Percentiles rank a stretch among this genome's conserved stretches.
phyloP scores from a whole-genome alignment of 2,888 invertebrate genomes.

The Polyommatus icarus region DNA sequence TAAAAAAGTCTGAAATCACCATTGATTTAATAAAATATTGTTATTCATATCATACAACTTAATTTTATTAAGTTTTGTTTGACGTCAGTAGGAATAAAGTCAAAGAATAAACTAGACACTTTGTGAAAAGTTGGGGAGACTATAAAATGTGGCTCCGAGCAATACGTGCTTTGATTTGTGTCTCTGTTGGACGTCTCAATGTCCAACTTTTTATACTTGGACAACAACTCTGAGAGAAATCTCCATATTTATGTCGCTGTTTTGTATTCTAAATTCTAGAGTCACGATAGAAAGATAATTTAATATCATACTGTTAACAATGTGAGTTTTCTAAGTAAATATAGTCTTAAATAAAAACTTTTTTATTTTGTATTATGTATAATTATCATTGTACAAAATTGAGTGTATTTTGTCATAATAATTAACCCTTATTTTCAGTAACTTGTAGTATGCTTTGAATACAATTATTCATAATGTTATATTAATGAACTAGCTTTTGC shows the following conservation, averaged over 20 bases:
- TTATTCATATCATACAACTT: not conserved
- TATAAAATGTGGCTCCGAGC: constrained; percentile 7
- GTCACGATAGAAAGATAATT: not conserved
- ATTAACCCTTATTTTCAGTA: too few species aligned
- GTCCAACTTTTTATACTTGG: constrained; percentile 9
- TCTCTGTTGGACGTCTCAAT: not conserved
- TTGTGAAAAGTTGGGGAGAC: constrained; percentile 1
- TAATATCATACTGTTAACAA: too few species aligned
- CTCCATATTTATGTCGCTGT: constrained; percentile 19
- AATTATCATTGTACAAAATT: not conserved
- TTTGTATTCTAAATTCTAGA: not conserved
- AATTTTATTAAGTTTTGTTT: not conserved
- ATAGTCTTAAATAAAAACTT: not conserved
- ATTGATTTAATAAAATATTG: not conserved
- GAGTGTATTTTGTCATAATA: too few species aligned
- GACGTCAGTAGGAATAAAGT: not conserved
- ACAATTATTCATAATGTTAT: too few species aligned
- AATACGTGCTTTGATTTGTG: constrained; percentile 25
- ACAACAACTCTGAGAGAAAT: constrained; percentile 13
- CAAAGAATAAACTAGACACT: not conserved
- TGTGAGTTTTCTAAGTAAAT: too few species aligned
- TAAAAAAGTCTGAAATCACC: too few species aligned
- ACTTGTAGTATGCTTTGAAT: too few species aligned
- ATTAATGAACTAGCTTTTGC: too few species aligned
- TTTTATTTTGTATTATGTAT: not conserved